Percentiles rank a stretch among this genome's conserved stretches.
Conservation (phyloP, 2,113 vertebrate genomes). For the Hippocampus abdominalis region DNA sequence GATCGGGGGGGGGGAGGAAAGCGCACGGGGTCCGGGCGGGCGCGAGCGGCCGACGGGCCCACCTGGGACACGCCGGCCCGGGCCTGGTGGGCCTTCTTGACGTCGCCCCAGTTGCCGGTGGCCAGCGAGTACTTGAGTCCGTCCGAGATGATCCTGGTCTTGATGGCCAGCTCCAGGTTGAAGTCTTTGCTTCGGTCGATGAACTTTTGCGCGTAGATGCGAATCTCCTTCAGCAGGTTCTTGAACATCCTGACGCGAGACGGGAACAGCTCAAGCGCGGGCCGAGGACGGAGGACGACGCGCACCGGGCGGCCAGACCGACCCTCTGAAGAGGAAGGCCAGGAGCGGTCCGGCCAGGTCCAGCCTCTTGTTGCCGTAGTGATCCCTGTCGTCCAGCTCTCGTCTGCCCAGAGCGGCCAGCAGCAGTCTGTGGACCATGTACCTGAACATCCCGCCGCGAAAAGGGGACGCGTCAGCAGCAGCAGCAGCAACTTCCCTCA, state of each 20-base stretch:
- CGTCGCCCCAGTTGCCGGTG: slow-evolving; percentile 98
- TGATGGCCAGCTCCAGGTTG: slow-evolving; percentile 96
- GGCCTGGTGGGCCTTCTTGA: slow-evolving; percentile 98
- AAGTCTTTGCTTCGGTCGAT: slow-evolving; percentile 97
- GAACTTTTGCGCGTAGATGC: slow-evolving; percentile 97
- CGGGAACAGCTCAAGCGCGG: not conserved
- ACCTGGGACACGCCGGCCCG: slow-evolving; percentile 98
- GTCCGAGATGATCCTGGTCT: slow-evolving; percentile 96
- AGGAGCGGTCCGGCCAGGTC: slow-evolving; percentile 94
- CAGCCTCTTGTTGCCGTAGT: slow-evolving; percentile 97
- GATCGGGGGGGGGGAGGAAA: too few species aligned
- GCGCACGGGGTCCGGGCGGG: not conserved
- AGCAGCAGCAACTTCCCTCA: too few species aligned
- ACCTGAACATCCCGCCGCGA: slow-evolving; percentile 68
- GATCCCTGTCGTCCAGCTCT: slow-evolving; percentile 97
- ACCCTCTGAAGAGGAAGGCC: slow-evolving; percentile 97
- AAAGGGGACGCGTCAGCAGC: not conserved
- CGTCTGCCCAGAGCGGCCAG: slow-evolving; percentile 90
- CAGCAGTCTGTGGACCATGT: slow-evolving; percentile 95
- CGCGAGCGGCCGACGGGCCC: not conserved
- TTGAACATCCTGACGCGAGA: slow-evolving; percentile 88
- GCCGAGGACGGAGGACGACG: too few species aligned
- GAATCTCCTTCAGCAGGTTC: slow-evolving; percentile 96
- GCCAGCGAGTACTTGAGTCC: slow-evolving; percentile 96
- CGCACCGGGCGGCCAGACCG: slow-evolving; percentile 20